Evolutionary conservation across 2,113 vertebrate species (phyloP), one percentile per base, ranked within the genome.

Genomic region (Rhea pennata): DNA sequence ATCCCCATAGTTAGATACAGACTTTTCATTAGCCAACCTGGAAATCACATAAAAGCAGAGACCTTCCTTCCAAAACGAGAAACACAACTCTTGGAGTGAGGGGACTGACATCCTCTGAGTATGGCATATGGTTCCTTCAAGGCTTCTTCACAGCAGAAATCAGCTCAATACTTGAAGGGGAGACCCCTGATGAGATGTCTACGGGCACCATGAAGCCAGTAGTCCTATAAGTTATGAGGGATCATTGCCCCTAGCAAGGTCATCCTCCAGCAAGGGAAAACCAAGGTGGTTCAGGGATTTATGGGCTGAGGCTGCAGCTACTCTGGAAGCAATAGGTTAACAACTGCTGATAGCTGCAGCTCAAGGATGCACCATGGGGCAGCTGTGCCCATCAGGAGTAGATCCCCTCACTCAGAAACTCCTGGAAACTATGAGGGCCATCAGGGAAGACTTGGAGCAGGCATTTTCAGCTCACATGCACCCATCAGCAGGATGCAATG

Each of bases 211-310:
- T 2, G 1, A 36, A 95, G 46, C 51, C 56, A 17, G 29, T 6
- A 17, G 21, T 40, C 36, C 65, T 79, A 14, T 7, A 31, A 65
- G 42, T 15, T 14, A 56, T 23, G 56, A 44, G 16, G n/a, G 22
- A 26, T 71, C 46, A 11, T 6, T 7, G 5, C 16, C 29, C 39
- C 61, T 36, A 24, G 5, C 0, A 2, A 15, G 3, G 15, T 72
- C 82, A 51, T 31, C 17, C 24, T 36, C 14, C 59, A 44, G 9
- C 12, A 31, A 80, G 46, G 26, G 36, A 51, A 71, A 56, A 23
- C n/a, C 64, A 20, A 22, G 31, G 2, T 15, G 62, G 40, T 8
- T 33, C 70, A 1, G 13, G 65, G 29, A 62, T 65, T 54, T 3
- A 1, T 2, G 9, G 50, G 44, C 54, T 22, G 31, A 70, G 46